These are phyloP conservation scores for Nebria brevicollis DNA, from an alignment of 2,888 invertebrate species.

Conservation along the genomic window DNA sequence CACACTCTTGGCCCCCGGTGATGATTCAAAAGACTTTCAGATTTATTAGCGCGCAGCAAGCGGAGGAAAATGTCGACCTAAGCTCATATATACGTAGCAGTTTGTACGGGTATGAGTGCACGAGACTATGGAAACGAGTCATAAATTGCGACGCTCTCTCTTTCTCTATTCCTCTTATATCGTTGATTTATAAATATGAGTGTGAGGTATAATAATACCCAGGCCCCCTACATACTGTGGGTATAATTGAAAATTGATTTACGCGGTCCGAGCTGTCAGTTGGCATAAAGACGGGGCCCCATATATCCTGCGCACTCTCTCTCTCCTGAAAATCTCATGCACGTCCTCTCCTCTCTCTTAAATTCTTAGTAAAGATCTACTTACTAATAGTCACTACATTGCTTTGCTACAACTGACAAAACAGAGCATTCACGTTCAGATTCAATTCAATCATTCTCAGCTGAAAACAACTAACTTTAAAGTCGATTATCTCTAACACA, in stretches of 20 bases:
- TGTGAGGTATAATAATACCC: conserved; percentile 60
- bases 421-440: too few species aligned
- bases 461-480: too few species aligned
- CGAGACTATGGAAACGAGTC: conserved; percentile 46
- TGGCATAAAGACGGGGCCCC: conserved; percentile 56
- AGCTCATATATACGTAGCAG: conserved; percentile 63
- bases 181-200: conserved; percentile 66
- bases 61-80: conserved; percentile 63
- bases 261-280: conserved; percentile 63
- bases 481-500: too few species aligned
- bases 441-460: too few species aligned
- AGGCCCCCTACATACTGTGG: conserved; percentile 53
- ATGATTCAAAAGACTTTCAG: conserved; percentile 61
- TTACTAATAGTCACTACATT: neutral
- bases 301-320: conserved; percentile 15
- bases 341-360: conserved; percentile 16
- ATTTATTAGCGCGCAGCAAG: conserved; percentile 60
- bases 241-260: conserved; percentile 66
- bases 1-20: conserved; percentile 24
- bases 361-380: neutral
- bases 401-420: neutral
- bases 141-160: conserved; percentile 48
- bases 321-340: neutral
- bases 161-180: conserved; percentile 59
- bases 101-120: conserved; percentile 60